Base-by-base conservation (phyloP, 2,797 vertebrate species). In the Acanthopagrus latus region DNA sequence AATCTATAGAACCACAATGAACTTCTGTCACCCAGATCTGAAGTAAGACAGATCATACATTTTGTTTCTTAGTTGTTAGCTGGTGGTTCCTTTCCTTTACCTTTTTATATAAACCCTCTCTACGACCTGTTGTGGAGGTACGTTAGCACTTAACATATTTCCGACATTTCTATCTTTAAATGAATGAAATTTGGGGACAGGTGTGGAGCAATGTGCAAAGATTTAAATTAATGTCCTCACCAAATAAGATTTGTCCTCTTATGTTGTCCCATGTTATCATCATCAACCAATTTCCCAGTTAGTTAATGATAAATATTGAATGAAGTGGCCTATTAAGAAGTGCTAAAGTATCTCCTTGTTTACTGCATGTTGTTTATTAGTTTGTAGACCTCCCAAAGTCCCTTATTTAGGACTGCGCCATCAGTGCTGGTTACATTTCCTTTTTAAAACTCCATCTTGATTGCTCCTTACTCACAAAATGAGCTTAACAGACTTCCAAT, bases 11-110 rank as follows among this genome's bases (percentile, higher is more conserved):
- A 23, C 7, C 7, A 21, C 14, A 38, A 17, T 55, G 64, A 62
- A 71, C 6, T 56, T 55, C 27, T 83, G 64, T 82, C 79, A 88
- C 87, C 86, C 87, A 83, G 62, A 84, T 88, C 78, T 76, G 29
- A 71, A 72, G 54, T 57, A 47, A 68, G 57, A 66, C 81, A 14
- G 50, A 66, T 69, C 21, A 27, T 73, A 4, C 68, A 7, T 66
- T 73, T 73, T 74, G 4, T 78, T 62, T 56, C 6, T n/a, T 48
- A 11, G n/a, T 29, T 71, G 5, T 12, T 70, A 21, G 5, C 21
- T 54, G 62, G 18, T 43, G 16, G 13, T 69, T 59, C 56, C 27
- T 43, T 85, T 20, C 51, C 29, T 20, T 38, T 38, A 2, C 38
- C 38, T 38, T 38, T 38, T 70, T 16, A 38, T 33, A 10, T 1